Evolutionary conservation across 2,888 invertebrate species (phyloP), one percentile per base, ranked within the genome.

Genomic region (Orgyia antiqua): DNA sequence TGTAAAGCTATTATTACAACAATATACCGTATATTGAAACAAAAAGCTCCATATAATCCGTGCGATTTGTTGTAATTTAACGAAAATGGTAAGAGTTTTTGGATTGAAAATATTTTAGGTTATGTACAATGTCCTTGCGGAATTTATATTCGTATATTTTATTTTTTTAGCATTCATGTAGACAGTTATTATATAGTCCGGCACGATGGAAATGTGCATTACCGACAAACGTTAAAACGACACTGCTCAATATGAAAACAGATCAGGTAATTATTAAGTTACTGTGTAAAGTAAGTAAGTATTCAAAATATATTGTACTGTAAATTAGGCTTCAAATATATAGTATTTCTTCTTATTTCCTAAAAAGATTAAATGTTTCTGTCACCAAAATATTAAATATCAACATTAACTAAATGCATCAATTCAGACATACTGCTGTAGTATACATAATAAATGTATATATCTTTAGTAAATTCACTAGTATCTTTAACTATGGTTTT

Each of bases 171-270:
- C 86, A 86, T 60, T 61, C 82, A 44, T 86, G 75, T 69, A 76
- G 84, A 62, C 83, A 83, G 51, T 64, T 86, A 51, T 36, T 84
- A 44, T 76, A 75, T 51, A 78, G 69, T 47, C 67, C 84, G 24
- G 77, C 82, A 29, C 73, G 84, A 41, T 86, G 86, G 86, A 86
- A 84, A 68, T 67, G 71, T 62, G 64, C 58, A 36, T 41, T 84
- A 39, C 78, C 83, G 26, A 50, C 68, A 33, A 71, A 73, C 55
- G 42, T 78, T 27, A 84, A 82, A 64, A 59, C 74, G 26, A 55
- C 76, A 44, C 51, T 69, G 24, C 43, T 66, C 27, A 43, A 63
- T 24, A 37, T 66, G 19, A 74, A 68, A 70, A 52, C 75, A 43
- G 82, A 82, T 30, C 75, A 82, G 67, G 84, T 84, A 58, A 49